These are phyloP conservation scores for Nyleta sp. DNA, from an alignment of 2,888 invertebrate genomes.

Conservation along the genomic window DNA sequence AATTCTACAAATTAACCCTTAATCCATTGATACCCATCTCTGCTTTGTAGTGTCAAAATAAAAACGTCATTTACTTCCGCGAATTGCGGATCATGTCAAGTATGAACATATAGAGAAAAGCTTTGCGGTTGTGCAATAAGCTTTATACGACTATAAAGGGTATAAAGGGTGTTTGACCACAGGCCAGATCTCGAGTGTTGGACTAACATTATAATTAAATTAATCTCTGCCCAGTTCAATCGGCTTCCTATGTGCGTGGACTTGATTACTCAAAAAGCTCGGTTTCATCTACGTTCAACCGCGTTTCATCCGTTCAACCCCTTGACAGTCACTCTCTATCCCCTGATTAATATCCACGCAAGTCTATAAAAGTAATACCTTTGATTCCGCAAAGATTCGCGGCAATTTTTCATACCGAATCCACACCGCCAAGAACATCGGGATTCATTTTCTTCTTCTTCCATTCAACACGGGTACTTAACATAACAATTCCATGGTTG, in stretches of 20 bases:
- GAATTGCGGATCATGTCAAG: conserved; percentile 31
- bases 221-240: conserved; percentile 76
- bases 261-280: conserved; percentile 72
- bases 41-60: background rate
- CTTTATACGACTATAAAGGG: conserved; percentile 62
- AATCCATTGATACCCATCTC: no score
- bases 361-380: conserved; percentile 31
- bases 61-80: conserved; percentile 21
- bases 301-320: conserved; percentile 54
- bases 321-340: conserved; percentile 45
- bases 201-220: conserved; percentile 82
- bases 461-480: background rate
- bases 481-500: conserved; percentile 35
- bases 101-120: conserved; percentile 67
- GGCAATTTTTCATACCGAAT: conserved; percentile 21
- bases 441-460: no score
- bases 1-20: no score
- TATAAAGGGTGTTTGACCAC: conserved; percentile 80
- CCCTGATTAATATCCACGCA: conserved; percentile 50
- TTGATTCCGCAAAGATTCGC: background rate
- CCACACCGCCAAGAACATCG: background rate
- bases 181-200: conserved; percentile 81
- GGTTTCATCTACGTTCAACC: conserved; percentile 67
- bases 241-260: conserved; percentile 63
- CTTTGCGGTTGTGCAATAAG: conserved; percentile 64